Conservation (phyloP, 2,888 invertebrate species). For the Acanthosepion pharaonis region DNA sequence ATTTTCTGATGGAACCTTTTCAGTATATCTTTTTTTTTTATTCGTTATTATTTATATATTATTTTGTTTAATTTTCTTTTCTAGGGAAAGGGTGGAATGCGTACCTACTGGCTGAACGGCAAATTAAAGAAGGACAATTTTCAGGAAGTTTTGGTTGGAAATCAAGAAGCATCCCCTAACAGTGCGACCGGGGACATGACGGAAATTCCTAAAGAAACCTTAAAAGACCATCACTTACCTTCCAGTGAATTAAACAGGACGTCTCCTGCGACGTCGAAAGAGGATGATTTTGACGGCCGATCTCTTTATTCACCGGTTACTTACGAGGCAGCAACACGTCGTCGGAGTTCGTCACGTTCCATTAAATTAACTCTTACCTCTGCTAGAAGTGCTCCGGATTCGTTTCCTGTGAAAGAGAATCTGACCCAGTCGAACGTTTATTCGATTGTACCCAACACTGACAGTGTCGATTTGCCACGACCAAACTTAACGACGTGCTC, state of each 20-base stretch:
- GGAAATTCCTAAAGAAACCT: not conserved
- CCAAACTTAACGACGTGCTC: not conserved
- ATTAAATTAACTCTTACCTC: not conserved
- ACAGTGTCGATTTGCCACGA: not conserved
- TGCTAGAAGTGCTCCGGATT: not conserved
- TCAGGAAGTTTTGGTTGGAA: not conserved
- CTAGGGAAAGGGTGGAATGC: constrained; percentile 68
- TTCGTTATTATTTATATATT: not conserved
- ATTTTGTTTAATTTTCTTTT: constrained; percentile 43
- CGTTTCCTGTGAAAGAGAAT: not conserved
- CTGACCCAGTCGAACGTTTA: not conserved
- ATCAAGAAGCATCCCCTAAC: not conserved
- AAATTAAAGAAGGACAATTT: not conserved
- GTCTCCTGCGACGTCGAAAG: not conserved
- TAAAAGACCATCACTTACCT: not conserved
- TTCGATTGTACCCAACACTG: not conserved
- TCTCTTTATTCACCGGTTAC: not conserved
- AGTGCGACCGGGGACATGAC: not conserved
- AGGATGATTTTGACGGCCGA: not conserved
- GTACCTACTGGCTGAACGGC: constrained; percentile 65
- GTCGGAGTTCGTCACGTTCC: not conserved
- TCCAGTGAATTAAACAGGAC: not conserved
- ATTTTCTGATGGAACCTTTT: no score
- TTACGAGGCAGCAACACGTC: not conserved
- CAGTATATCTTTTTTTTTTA: no score